Evolutionary conservation across 2,888 invertebrate genomes (phyloP), one percentile per base, ranked within the genome.

Genomic region (Cryptocheilus praepositus): DNA sequence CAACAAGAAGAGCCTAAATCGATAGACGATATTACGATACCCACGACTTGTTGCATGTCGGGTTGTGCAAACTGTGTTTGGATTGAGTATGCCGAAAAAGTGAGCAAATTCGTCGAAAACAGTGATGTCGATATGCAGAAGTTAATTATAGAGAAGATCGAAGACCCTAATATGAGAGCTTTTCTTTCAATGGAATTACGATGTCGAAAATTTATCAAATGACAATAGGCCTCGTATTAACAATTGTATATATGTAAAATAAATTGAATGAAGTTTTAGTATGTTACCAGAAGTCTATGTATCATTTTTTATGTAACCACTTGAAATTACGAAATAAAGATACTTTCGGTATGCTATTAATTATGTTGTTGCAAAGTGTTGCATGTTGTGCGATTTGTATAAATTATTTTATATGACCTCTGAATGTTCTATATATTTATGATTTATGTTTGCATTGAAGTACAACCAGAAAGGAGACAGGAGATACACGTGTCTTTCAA

Each of bases 21-120:
- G 16, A 28, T 89, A 13, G 89, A 91, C 18, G 93, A 94, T 77
- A 92, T 92, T 81, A 90, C 92, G 0, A 91, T 92, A 16, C 98
- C 98, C 0, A 94, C 95, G 2, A 93, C 92, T 25, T 98, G 98
- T 88, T 98, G 98, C 83, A 95, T 95, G 92, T 95, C 96, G 0
- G 97, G 97, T 0, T 98, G 98, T 89, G 91, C 94, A 0, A 97
- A 97, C 89, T 98, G 98, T 87, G 97, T 98, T 4, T 98, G 96
- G 94, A 93, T 98, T 60, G 92, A 93, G 16, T 98, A 97, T 91
- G 97, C 96, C 0, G 95, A 96, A 80, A 92, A 94, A 21, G 81
- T 98, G 53, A 90, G 92, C 3, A 91, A 91, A 74, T 89, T 92
- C 81, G 88, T 93, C 13, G 89, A 91, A 72, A 93, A 93, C 76